These are phyloP conservation scores for Ganaspis sp. DNA, from an alignment of 1,140 invertebrate species.

Conservation along the genomic window DNA sequence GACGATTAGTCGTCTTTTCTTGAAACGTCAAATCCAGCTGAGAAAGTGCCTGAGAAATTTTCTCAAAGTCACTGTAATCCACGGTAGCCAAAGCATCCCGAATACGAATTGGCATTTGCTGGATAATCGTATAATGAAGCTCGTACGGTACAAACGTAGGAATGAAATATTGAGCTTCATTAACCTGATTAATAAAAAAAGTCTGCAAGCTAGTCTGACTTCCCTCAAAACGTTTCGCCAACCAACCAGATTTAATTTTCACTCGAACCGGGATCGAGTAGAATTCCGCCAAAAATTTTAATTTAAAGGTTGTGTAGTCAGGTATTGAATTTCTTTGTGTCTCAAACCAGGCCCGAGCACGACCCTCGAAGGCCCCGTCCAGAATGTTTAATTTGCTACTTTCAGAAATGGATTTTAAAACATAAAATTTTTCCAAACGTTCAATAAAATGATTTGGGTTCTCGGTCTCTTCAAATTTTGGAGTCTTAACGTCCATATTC, in stretches of 20 bases:
- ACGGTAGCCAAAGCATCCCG: background rate
- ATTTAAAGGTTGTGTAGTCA: background rate
- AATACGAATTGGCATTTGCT: background rate
- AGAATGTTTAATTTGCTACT: background rate
- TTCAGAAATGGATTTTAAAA: background rate
- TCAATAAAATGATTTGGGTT: background rate
- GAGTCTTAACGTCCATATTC: background rate
- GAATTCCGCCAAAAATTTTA: background rate
- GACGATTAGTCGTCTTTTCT: background rate
- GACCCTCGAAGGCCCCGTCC: background rate
- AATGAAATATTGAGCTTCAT: background rate
- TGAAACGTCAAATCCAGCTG: background rate
- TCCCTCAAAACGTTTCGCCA: background rate
- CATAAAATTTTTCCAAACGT: background rate
- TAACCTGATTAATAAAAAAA: background rate
- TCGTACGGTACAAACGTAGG: background rate
- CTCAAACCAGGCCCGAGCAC: background rate
- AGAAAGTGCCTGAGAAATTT: background rate
- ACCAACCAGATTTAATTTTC: background rate
- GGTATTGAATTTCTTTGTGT: background rate
- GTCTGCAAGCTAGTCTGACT: background rate
- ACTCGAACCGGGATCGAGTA: background rate
- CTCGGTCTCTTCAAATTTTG: background rate
- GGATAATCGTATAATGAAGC: background rate
- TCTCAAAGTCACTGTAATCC: background rate